Conservation (phyloP, 2,113 vertebrate species). For the Lichenostomus cassidix region DNA sequence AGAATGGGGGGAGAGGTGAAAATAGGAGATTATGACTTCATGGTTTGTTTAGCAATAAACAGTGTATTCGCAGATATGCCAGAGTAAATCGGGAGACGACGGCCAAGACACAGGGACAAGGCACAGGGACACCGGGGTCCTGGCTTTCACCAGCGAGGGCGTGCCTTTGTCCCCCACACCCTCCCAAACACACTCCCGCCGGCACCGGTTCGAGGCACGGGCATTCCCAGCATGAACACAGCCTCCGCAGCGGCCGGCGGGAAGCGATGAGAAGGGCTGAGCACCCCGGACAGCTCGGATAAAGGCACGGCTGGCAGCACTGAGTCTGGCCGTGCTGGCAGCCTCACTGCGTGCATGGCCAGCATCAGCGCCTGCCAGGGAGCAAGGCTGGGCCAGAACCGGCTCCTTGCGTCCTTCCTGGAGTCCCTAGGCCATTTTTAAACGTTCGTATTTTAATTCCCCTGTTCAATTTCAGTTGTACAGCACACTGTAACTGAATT, state of each 20-base stretch:
- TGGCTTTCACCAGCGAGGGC: rapidly evolving
- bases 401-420: neutral
- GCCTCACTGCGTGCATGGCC: rapidly evolving
- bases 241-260: neutral
- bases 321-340: neutral
- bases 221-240: neutral
- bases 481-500: neutral
- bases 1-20: neutral
- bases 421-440: neutral
- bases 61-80: neutral
- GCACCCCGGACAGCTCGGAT: neutral
- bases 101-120: neutral
- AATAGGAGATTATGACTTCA: neutral
- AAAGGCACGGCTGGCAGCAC: neutral
- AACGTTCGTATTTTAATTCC: rapidly evolving
- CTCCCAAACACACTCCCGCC: neutral
- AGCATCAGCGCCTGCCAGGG: neutral
- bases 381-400: neutral
- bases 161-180: rapidly evolving
- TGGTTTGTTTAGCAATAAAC: neutral
- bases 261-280: rapidly evolving
- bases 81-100: neutral
- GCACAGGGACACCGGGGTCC: neutral
- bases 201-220: neutral
- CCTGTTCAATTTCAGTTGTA: neutral